Percentiles rank a stretch among this genome's conserved stretches.
Conservation (phyloP, 2,888 invertebrate genomes). For the Merodon equestris region DNA sequence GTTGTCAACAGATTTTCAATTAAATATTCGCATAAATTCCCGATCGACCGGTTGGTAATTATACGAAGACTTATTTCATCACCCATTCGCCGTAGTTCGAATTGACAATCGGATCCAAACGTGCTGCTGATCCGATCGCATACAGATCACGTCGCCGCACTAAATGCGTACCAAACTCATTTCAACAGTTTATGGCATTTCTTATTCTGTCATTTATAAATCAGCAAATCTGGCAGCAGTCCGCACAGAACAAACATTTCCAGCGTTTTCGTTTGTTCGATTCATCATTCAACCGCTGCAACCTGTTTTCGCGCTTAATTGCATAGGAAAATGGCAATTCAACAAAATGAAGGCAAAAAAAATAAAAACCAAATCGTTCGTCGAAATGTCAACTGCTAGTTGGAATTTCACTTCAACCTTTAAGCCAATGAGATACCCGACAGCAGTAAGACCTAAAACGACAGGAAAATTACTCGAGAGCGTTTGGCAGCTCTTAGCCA, state of each 20-base stretch:
- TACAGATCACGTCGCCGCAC: conserved; percentile 54
- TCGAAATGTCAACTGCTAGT: conserved; percentile 65
- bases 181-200: conserved; percentile 61
- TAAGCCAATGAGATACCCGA: conserved; percentile 16
- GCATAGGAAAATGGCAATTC: conserved; percentile 55
- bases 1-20: conserved; percentile 66
- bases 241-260: conserved; percentile 45
- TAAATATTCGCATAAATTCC: conserved; percentile 67
- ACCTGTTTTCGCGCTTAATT: conserved; percentile 64
- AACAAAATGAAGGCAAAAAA: not conserved
- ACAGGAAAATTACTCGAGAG: conserved; percentile 61
- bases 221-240: conserved; percentile 62
- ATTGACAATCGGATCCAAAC: conserved; percentile 35
- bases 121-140: conserved; percentile 35
- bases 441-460: conserved; percentile 28
- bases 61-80: conserved; percentile 53
- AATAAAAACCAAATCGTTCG: conserved; percentile 35
- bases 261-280: conserved; percentile 56
- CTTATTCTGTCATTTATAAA: conserved; percentile 58
- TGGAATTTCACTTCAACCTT: conserved; percentile 59
- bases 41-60: conserved; percentile 58
- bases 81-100: conserved; percentile 7
- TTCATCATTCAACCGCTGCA: conserved; percentile 59
- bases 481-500: conserved; percentile 64
- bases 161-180: conserved; percentile 62